Evolutionary conservation across 1,140 invertebrate species (phyloP).

Genomic region (Homalodisca vitripennis): DNA sequence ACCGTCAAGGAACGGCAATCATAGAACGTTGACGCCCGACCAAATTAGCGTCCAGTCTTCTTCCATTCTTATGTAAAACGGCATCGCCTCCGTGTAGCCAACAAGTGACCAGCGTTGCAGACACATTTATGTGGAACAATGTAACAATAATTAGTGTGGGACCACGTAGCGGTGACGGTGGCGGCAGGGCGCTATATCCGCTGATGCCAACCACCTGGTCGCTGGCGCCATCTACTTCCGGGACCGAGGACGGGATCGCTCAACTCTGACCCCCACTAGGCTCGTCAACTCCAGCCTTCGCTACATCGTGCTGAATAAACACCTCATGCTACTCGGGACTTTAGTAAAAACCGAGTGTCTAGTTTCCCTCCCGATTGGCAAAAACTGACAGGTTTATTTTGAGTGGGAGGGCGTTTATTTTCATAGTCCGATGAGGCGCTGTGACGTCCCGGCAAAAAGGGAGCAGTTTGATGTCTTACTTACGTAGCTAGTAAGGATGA

Average conservation of each 20-base stretch:
- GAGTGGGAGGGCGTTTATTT: slow-evolving; percentile 8
- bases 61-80: too few species aligned
- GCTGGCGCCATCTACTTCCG: slow-evolving; percentile 22
- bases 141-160: slow-evolving; percentile 30
- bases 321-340: too few species aligned
- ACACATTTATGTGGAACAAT: slow-evolving; percentile 21
- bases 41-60: too few species aligned
- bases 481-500: too few species aligned
- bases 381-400: slow-evolving; percentile 19
- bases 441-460: too few species aligned
- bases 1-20: too few species aligned
- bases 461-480: too few species aligned
- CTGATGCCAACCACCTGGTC: slow-evolving; percentile 28
- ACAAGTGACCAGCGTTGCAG: background rate
- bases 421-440: background rate
- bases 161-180: background rate
- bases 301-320: too few species aligned
- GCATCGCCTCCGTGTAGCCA: too few species aligned
- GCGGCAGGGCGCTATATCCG: slow-evolving; percentile 12
- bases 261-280: slow-evolving; percentile 2
- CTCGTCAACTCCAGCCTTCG: too few species aligned
- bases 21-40: too few species aligned
- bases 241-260: slow-evolving; percentile 3
- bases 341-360: slow-evolving; percentile 19
- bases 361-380: slow-evolving; percentile 17